phyloP scores from a whole-genome alignment of 2,888 invertebrate genomes.

The Kuschelorhynchus macadamiae region DNA sequence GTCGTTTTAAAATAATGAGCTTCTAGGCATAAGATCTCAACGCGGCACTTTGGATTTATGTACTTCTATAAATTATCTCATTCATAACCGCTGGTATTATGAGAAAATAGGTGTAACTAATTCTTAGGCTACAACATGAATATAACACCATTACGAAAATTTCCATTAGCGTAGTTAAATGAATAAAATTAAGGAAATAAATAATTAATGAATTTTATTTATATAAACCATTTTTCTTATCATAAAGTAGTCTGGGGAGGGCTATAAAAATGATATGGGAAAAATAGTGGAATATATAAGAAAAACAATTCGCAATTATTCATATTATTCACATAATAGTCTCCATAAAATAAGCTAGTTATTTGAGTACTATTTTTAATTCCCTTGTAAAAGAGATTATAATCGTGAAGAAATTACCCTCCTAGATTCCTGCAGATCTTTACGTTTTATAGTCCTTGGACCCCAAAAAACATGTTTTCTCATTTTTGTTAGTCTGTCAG shows the following conservation, averaged over 20 bases:
- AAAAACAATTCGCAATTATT: too few species aligned
- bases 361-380: too few species aligned
- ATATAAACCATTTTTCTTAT: background rate
- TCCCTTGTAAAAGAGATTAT: too few species aligned
- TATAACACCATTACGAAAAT: too few species aligned
- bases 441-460: too few species aligned
- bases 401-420: too few species aligned
- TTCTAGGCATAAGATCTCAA: slow-evolving; percentile 17
- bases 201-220: background rate
- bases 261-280: slow-evolving; percentile 23
- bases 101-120: slow-evolving; percentile 15
- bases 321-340: too few species aligned
- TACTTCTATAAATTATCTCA: slow-evolving; percentile 27
- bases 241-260: background rate
- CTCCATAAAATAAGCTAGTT: too few species aligned
- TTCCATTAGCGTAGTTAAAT: background rate
- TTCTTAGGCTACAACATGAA: slow-evolving; percentile 4
- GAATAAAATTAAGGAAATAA: background rate
- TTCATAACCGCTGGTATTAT: slow-evolving; percentile 25
- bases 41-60: slow-evolving; percentile 17
- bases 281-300: slow-evolving; percentile 12
- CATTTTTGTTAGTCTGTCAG: too few species aligned
- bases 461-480: too few species aligned
- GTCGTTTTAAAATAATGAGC: slow-evolving; percentile 31
- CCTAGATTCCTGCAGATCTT: too few species aligned